Evolutionary conservation across 2,113 vertebrate genomes (phyloP), one percentile per base, ranked within the genome.

Genomic region (Oreocharis arfaki): DNA sequence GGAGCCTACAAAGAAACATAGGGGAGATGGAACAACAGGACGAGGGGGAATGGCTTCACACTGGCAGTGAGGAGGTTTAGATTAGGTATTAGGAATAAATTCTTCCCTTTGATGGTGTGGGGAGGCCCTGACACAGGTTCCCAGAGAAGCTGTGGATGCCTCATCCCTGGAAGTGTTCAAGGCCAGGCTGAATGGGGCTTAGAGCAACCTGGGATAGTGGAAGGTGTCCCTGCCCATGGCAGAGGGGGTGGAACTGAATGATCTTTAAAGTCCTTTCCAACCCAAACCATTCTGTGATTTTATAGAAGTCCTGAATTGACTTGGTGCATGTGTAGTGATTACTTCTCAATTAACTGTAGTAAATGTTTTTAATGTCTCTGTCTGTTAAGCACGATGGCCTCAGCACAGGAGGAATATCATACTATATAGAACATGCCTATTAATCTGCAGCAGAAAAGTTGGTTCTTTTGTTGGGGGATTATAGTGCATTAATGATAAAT

Each of bases 391-490:
- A 79, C 1, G 9, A 77, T 23, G 39, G 52, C 69, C 52, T 79
- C 33, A 47, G 23, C 64, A 61, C 1, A 44, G 85, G 37, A 73
- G n/a, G 33, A 83, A 23, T 64, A 59, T 30, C 16, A 18, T n/a
- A 53, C 44, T 55, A 12, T 14, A 82, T 5, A 56, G 73, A 87
- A 61, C 37, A 44, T 18, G 79, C 55, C 73, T 80, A 33, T 64
- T 69, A 69, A 64, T 79, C 92, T 91, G 59, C 85, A 81, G 65
- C 75, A 93, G 64, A 33, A 90, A 93, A 87, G 76, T 76, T 90
- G 50, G 35, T 86, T 96, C 70, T 96, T 88, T 73, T 81, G 52
- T 53, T 77, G 53, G 67, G 44, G 67, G 78, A 96, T 91, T 95
- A 79, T 50, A 74, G 50, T 78, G 63, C 68, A 89, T 87, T 93